Evolutionary conservation across 2,797 vertebrate genomes (phyloP).

Genomic region (Hylomyscus alleni): DNA sequence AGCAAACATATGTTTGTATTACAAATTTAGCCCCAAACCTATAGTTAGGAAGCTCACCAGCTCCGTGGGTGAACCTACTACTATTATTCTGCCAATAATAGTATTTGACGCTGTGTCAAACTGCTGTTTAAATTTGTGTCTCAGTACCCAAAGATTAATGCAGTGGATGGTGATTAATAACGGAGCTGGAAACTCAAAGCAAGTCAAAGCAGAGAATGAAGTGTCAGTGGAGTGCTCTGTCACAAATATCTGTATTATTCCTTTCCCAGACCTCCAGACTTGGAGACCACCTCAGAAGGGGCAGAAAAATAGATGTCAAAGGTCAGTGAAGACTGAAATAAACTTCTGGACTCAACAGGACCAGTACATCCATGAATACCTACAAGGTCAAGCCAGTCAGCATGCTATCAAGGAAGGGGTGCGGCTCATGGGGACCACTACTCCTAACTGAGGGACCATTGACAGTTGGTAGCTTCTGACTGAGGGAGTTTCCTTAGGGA

Average conservation of each 20-base stretch:
- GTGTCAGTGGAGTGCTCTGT: not conserved
- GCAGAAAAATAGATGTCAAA: not conserved
- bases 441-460: not conserved
- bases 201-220: not conserved
- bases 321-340: not conserved
- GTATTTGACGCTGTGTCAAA: too few relatives aligned
- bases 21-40: not conserved
- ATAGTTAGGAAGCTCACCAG: not conserved
- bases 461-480: not conserved
- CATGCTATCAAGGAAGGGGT: not conserved
- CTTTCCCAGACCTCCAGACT: not conserved
- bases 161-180: not conserved
- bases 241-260: not conserved
- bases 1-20: not conserved
- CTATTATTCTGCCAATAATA: too few relatives aligned
- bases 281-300: not conserved
- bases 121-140: not conserved
- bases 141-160: not conserved
- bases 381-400: not conserved
- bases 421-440: not conserved
- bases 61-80: too few relatives aligned
- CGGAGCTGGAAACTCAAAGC: not conserved
- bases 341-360: not conserved
- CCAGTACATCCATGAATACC: not conserved
- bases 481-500: not conserved